Conservation (phyloP, 2,888 invertebrate genomes). For the Reticulitermes lucifugus region DNA sequence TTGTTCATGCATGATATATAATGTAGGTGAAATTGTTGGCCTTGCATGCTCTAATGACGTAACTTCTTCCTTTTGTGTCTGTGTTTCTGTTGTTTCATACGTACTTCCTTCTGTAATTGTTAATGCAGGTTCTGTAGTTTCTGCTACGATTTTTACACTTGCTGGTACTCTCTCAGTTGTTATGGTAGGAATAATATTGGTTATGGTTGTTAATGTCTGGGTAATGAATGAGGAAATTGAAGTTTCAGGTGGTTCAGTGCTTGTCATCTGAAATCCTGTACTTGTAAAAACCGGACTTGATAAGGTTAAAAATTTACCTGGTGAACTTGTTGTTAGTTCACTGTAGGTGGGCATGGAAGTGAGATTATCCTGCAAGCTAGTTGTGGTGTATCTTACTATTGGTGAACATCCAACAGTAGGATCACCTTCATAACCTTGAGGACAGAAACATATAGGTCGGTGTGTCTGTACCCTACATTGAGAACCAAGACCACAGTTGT, state of each 20-base stretch:
- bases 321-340: background rate
- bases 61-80: slow-evolving; percentile 1
- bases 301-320: background rate
- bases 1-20: background rate
- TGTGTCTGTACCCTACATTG: slow-evolving; percentile 85
- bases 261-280: background rate
- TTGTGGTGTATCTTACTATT: slow-evolving; percentile 19
- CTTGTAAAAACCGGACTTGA: background rate
- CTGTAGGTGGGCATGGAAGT: background rate
- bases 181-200: slow-evolving; percentile 7
- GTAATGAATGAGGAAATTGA: background rate
- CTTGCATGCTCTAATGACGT: background rate
- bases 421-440: slow-evolving; percentile 54
- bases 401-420: slow-evolving; percentile 50
- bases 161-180: background rate
- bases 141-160: background rate
- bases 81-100: background rate
- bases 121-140: background rate
- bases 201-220: slow-evolving; percentile 14
- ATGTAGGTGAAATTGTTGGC: background rate
- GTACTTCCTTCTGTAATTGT: background rate
- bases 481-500: slow-evolving; percentile 77
- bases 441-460: slow-evolving; percentile 83
- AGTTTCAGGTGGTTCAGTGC: background rate
- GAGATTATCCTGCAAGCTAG: slow-evolving; percentile 32